These are phyloP conservation scores for Megamerina dolium DNA, from an alignment of 2,888 invertebrate genomes.

Conservation along the genomic window DNA sequence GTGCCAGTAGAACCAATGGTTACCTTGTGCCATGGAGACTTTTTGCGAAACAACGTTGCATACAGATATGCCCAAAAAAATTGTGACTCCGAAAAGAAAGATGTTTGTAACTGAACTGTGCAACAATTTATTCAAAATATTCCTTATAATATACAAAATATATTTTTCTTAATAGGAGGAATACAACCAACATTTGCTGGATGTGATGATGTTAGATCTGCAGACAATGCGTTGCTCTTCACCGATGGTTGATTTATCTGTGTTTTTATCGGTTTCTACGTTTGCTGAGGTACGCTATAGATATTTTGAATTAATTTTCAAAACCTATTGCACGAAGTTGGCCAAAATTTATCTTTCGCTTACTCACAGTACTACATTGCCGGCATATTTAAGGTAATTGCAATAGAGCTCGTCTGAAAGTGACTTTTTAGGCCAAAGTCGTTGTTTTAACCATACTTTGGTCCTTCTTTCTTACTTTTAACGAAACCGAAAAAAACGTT, in stretches of 20 bases:
- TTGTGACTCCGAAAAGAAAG: neutral
- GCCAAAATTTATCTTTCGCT: constrained; percentile 16
- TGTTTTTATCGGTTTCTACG: constrained; percentile 37
- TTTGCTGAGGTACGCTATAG: constrained; percentile 33
- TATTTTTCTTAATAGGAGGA: neutral
- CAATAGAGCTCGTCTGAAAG: neutral
- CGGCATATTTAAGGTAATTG: constrained; percentile 34
- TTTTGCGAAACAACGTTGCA: constrained; percentile 46
- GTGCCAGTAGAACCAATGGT: constrained; percentile 39
- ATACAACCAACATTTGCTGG: constrained; percentile 24
- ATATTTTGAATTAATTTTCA: constrained; percentile 39
- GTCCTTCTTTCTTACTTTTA: no score
- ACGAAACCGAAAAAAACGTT: no score
- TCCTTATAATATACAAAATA: neutral
- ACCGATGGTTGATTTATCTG: constrained; percentile 44
- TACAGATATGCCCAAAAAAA: constrained; percentile 33
- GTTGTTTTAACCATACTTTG: no score
- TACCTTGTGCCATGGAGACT: constrained; percentile 46
- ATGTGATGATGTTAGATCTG: constrained; percentile 47
- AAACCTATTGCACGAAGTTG: constrained; percentile 34
- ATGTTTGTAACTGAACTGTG: no score
- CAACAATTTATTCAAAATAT: no score
- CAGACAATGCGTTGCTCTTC: constrained; percentile 44
- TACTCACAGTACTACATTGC: constrained; percentile 21
- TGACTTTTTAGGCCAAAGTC: neutral